These are phyloP conservation scores for Dasypogon diadema DNA, from an alignment of 2,888 invertebrate genomes.

Conservation along the genomic window DNA sequence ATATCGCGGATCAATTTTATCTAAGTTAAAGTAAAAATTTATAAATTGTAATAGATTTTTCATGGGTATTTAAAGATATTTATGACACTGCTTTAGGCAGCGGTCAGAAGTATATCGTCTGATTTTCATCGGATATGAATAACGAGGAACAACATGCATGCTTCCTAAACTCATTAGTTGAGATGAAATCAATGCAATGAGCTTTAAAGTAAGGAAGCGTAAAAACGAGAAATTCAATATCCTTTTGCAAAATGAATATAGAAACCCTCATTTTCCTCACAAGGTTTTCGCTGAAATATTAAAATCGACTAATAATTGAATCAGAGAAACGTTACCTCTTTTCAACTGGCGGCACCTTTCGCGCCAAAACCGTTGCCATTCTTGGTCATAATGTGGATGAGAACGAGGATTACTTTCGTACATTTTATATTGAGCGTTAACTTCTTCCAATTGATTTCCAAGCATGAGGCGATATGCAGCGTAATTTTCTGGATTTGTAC, in stretches of 20 bases:
- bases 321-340: conserved; percentile 43
- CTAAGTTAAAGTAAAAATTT: conserved; percentile 51
- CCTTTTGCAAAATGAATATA: neutral
- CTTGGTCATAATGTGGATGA: conserved; percentile 51
- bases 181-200: neutral
- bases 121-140: neutral
- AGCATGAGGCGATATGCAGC: conserved; percentile 23
- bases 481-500: neutral
- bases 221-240: no score
- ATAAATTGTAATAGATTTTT: conserved; percentile 18
- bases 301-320: neutral
- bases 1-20: conserved; percentile 50
- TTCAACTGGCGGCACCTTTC: conserved; percentile 34
- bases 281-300: neutral
- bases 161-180: conserved; percentile 17
- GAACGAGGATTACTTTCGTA: conserved; percentile 39
- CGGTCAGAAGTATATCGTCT: neutral
- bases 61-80: no score
- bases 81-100: neutral
- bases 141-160: neutral
- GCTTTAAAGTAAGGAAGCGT: conserved; percentile 14
- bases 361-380: conserved; percentile 51
- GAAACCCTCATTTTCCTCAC: neutral
- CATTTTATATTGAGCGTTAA: conserved; percentile 41
- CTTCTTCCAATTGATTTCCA: conserved; percentile 40